Evolutionary conservation across 2,113 vertebrate species (phyloP).

Genomic region (Epinephelus fuscoguttatus): DNA sequence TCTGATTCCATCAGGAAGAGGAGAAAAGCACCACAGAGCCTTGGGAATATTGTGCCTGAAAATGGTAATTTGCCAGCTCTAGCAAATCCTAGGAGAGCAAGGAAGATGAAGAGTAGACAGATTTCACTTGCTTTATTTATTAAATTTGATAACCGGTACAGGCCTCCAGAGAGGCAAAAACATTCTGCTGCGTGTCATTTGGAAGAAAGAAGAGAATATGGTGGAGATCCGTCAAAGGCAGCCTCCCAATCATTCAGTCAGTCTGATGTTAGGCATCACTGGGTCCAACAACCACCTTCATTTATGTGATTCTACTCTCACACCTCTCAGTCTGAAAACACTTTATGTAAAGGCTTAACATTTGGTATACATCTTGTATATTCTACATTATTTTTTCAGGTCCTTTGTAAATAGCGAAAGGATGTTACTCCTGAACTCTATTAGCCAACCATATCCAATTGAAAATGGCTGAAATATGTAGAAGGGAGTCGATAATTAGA

Average conservation of each 20-base stretch:
- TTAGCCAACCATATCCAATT: slow-evolving; percentile 32
- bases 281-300: slow-evolving; percentile 39
- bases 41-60: slow-evolving; percentile 80
- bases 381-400: slow-evolving; percentile 14
- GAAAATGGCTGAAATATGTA: slow-evolving; percentile 28
- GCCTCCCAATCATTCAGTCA: slow-evolving; percentile 65
- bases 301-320: slow-evolving; percentile 15
- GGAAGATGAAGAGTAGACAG: slow-evolving; percentile 84
- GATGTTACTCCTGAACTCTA: not conserved
- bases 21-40: slow-evolving; percentile 72
- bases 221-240: slow-evolving; percentile 65
- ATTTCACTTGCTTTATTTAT: slow-evolving; percentile 86
- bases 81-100: slow-evolving; percentile 79
- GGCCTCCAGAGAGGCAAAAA: slow-evolving; percentile 75
- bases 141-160: slow-evolving; percentile 85
- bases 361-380: slow-evolving; percentile 10
- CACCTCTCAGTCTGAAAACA: slow-evolving; percentile 33
- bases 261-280: slow-evolving; percentile 44
- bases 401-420: slow-evolving; percentile 7
- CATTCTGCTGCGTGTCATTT: slow-evolving; percentile 74
- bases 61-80: slow-evolving; percentile 83
- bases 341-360: slow-evolving; percentile 42
- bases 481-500: slow-evolving; percentile 28
- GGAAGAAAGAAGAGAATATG: slow-evolving; percentile 55
- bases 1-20: slow-evolving; percentile 81